phyloP scores from a whole-genome alignment of 2,113 vertebrate genomes.

The Saguinus imperator region DNA sequence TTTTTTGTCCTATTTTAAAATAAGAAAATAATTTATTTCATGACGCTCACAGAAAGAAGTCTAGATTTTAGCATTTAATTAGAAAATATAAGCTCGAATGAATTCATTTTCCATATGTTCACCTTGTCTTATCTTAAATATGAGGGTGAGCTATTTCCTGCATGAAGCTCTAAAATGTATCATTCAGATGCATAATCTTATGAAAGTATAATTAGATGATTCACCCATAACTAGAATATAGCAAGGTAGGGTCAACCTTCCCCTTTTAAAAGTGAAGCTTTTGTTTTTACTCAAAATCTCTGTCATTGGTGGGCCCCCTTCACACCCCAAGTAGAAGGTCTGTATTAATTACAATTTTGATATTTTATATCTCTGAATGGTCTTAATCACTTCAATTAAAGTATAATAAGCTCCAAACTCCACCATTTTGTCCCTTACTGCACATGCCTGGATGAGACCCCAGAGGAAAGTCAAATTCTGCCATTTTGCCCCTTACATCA shows the following conservation, averaged over 20 bases:
- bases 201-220: neutral
- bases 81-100: neutral
- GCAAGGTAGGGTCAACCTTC: neutral
- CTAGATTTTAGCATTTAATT: slow-evolving; percentile 13
- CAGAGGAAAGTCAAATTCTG: too few species aligned
- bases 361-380: neutral
- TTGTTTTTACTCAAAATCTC: neutral
- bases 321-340: neutral
- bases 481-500: too few species aligned
- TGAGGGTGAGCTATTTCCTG: neutral
- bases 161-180: neutral
- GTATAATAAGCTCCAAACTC: neutral
- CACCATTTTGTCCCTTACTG: too few species aligned
- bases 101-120: slow-evolving; percentile 7
- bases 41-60: neutral
- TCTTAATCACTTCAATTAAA: neutral
- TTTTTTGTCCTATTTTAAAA: neutral
- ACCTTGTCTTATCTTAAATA: neutral
- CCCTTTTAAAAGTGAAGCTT: neutral
- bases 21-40: neutral
- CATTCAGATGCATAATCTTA: neutral
- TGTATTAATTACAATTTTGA: neutral
- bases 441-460: too few species aligned
- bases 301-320: rapidly evolving
- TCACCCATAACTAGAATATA: neutral